A percentile compares a stretch with the other conserved stretches of the same genome.
Conservation (phyloP, 2,888 invertebrate genomes). For the Phengaris arion region DNA sequence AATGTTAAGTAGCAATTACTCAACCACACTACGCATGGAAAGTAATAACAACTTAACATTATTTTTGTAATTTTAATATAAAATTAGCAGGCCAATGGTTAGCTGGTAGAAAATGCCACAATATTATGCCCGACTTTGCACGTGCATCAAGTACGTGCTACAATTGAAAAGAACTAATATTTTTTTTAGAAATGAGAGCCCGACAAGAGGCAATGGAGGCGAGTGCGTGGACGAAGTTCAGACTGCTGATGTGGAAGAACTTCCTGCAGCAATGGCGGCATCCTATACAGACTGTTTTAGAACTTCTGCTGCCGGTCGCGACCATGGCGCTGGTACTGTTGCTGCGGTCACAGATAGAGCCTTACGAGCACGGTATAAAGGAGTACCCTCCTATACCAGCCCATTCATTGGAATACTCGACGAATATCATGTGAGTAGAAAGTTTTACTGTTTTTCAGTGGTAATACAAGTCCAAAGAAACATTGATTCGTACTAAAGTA, state of each 20-base stretch:
- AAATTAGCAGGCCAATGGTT: too few species aligned
- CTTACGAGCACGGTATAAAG: conserved; percentile 52
- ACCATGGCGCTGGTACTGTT: conserved; percentile 84
- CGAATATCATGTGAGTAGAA: conserved; percentile 55
- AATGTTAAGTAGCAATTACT: too few species aligned
- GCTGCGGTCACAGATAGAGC: conserved; percentile 83
- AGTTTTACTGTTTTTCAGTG: too few species aligned
- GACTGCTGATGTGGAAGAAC: conserved; percentile 90
- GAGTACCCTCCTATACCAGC: conserved; percentile 57
- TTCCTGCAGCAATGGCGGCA: conserved; percentile 87
- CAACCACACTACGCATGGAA: too few species aligned
- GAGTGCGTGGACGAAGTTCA: conserved; percentile 78
- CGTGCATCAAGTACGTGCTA: too few species aligned
- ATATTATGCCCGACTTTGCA: too few species aligned
- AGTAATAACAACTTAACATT: too few species aligned
- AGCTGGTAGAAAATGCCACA: too few species aligned
- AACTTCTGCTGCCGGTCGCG: conserved; percentile 83
- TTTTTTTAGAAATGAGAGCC: conserved; percentile 38
- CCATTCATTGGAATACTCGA: conserved; percentile 43
- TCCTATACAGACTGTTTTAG: conserved; percentile 82
- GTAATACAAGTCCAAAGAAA: too few species aligned
- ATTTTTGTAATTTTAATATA: too few species aligned
- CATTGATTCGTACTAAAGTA: too few species aligned
- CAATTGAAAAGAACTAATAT: not conserved
- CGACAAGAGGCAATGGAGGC: conserved; percentile 45